Evolutionary conservation across 2,113 vertebrate species (phyloP).

Genomic region (Trichomycterus rosablanca): DNA sequence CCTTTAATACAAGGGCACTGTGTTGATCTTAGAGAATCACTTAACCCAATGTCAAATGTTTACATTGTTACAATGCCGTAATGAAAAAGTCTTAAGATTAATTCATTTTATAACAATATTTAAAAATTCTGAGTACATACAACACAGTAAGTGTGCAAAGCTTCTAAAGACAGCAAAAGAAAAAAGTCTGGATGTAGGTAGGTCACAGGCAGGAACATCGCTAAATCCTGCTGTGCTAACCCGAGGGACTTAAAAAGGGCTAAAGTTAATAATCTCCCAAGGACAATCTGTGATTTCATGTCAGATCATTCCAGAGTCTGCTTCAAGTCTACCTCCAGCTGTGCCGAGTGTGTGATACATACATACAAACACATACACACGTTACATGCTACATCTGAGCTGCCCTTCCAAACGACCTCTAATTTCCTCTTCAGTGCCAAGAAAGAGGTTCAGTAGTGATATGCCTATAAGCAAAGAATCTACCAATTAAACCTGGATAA

Average conservation of each 20-base stretch:
- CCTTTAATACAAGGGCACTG: too few relatives aligned
- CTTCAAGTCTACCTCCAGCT: conserved; percentile 29
- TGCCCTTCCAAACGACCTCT: conserved; percentile 53
- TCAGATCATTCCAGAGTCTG: conserved; percentile 41
- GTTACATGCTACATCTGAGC: conserved; percentile 4
- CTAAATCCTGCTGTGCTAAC: conserved; percentile 21
- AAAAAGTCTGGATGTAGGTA: conserved; percentile 3
- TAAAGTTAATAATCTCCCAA: conserved; percentile 49
- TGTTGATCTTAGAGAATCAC: too few relatives aligned
- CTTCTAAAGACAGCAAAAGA: conserved; percentile 8
- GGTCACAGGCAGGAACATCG: conserved; percentile 14
- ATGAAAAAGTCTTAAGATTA: too few relatives aligned
- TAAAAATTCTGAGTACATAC: conserved; percentile 2
- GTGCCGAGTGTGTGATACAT: conserved; percentile 14
- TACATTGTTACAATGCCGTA: too few relatives aligned
- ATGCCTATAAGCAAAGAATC: conserved; percentile 39
- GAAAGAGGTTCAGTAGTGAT: conserved; percentile 40
- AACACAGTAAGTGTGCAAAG: background rate
- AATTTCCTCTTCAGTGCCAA: conserved; percentile 57
- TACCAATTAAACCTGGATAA: conserved; percentile 53
- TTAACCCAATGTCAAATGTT: too few relatives aligned
- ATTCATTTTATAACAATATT: too few relatives aligned
- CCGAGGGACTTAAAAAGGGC: conserved; percentile 26
- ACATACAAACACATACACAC: conserved; percentile 19
- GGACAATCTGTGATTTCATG: conserved; percentile 39